phyloP scores from a whole-genome alignment of 2,888 invertebrate species.

The Meiosimyza platycephala region DNA sequence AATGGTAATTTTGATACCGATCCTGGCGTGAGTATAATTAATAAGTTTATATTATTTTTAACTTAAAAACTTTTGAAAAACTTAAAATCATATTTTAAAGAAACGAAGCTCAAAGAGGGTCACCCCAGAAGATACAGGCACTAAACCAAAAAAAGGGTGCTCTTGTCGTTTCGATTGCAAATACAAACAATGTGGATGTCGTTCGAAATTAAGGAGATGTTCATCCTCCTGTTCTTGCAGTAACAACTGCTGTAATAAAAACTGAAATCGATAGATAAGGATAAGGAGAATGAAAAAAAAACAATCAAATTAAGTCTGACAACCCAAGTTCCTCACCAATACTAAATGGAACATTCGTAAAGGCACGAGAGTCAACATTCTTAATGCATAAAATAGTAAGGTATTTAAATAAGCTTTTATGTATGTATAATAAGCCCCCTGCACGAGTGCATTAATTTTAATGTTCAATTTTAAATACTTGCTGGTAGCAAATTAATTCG shows the following conservation, averaged over 20 bases:
- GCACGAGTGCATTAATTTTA: no score
- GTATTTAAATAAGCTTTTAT: constrained; percentile 38
- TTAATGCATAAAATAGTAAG: constrained; percentile 51
- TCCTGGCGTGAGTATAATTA: constrained; percentile 42
- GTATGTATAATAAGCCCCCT: no score
- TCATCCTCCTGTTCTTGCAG: constrained; percentile 42
- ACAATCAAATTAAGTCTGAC: constrained; percentile 3
- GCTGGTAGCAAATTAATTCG: no score
- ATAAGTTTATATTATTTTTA: not conserved
- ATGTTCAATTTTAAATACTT: no score
- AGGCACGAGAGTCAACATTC: constrained; percentile 40
- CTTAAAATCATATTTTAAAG: no score
- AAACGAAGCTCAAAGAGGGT: constrained; percentile 1
- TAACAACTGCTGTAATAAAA: constrained; percentile 39
- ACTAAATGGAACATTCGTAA: constrained; percentile 33
- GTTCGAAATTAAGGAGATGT: constrained; percentile 45
- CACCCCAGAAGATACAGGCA: constrained; percentile 32
- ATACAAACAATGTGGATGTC: constrained; percentile 55
- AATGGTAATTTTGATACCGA: constrained; percentile 47
- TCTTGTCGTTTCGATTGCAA: constrained; percentile 52
- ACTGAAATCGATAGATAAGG: constrained; percentile 3
- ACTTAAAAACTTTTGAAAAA: no score
- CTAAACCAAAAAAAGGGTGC: constrained; percentile 44
- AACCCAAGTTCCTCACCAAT: not conserved
- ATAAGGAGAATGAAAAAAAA: constrained; percentile 21